A percentile compares a stretch with the other conserved stretches of the same genome.
phyloP scores from a whole-genome alignment of 2,888 invertebrate genomes.

The Acanthoscelides obtectus region DNA sequence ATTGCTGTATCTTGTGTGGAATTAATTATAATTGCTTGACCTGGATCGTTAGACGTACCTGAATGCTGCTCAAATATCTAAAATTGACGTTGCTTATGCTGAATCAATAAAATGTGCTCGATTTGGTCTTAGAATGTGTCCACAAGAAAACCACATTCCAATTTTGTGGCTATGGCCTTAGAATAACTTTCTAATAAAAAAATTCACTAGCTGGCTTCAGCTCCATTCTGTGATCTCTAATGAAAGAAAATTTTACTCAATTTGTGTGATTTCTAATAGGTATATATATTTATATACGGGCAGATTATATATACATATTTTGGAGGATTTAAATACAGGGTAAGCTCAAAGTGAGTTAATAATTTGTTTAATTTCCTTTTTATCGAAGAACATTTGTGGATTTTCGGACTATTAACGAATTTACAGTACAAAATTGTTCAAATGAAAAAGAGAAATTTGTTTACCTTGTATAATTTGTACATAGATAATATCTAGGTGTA shows the following conservation, averaged over 20 bases:
- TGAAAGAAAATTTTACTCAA: slow-evolving; percentile 37
- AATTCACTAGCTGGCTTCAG: slow-evolving; percentile 38
- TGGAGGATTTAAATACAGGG: slow-evolving; percentile 24
- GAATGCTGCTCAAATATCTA: background rate
- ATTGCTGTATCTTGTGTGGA: too few species aligned
- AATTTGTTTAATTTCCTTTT: background rate
- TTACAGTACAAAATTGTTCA: background rate
- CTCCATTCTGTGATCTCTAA: slow-evolving; percentile 49
- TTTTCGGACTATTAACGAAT: background rate
- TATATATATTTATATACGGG: slow-evolving; percentile 24
- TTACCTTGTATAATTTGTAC: slow-evolving; percentile 20
- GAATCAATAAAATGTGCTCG: background rate
- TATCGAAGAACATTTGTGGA: background rate
- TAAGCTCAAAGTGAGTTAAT: slow-evolving; percentile 12
- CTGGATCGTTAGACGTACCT: too few species aligned
- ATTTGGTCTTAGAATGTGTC: slow-evolving; percentile 1
- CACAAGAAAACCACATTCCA: slow-evolving; percentile 29
- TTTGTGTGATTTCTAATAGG: slow-evolving; percentile 39
- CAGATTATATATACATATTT: slow-evolving; percentile 24
- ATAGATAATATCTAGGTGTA: slow-evolving; percentile 15
- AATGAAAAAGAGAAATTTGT: background rate
- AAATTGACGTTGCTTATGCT: background rate
- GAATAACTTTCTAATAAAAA: slow-evolving; percentile 27
- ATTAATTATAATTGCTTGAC: too few species aligned
- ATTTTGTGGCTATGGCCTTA: slow-evolving; percentile 29